Evolutionary conservation across 2,888 invertebrate genomes (phyloP).

Genomic region (Aleiodes testaceus): DNA sequence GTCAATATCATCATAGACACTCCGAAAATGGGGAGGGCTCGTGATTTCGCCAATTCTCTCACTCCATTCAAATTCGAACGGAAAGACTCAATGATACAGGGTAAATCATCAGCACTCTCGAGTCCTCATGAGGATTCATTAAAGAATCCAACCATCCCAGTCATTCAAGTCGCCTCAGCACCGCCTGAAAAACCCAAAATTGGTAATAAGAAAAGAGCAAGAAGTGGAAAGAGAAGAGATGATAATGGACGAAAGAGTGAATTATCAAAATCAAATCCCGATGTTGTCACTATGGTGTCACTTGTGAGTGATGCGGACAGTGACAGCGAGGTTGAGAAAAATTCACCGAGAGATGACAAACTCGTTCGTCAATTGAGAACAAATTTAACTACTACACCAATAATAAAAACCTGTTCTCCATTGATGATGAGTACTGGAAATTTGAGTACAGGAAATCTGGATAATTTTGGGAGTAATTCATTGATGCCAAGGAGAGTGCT

Average conservation of each 20-base stretch:
- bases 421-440: slow-evolving; percentile 36
- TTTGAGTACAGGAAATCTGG: slow-evolving; percentile 50
- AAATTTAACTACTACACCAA: slow-evolving; percentile 68
- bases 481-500: slow-evolving; percentile 59
- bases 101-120: slow-evolving; percentile 28
- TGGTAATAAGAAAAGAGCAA: slow-evolving; percentile 62
- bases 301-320: slow-evolving; percentile 80
- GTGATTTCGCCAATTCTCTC: background rate
- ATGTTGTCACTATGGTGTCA: slow-evolving; percentile 80
- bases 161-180: slow-evolving; percentile 11
- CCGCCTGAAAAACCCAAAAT: slow-evolving; percentile 55
- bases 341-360: slow-evolving; percentile 66
- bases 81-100: slow-evolving; percentile 14
- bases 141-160: background rate
- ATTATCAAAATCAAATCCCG: slow-evolving; percentile 52
- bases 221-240: slow-evolving; percentile 61
- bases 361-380: slow-evolving; percentile 66
- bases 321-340: slow-evolving; percentile 75
- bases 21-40: slow-evolving; percentile 44
- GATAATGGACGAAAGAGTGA: slow-evolving; percentile 47
- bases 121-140: slow-evolving; percentile 39
- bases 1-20: slow-evolving; percentile 65
- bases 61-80: slow-evolving; percentile 10
- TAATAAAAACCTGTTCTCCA: slow-evolving; percentile 62
- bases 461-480: slow-evolving; percentile 47